phyloP scores from a whole-genome alignment of 2,888 invertebrate species.

The Drosophila neotestacea region DNA sequence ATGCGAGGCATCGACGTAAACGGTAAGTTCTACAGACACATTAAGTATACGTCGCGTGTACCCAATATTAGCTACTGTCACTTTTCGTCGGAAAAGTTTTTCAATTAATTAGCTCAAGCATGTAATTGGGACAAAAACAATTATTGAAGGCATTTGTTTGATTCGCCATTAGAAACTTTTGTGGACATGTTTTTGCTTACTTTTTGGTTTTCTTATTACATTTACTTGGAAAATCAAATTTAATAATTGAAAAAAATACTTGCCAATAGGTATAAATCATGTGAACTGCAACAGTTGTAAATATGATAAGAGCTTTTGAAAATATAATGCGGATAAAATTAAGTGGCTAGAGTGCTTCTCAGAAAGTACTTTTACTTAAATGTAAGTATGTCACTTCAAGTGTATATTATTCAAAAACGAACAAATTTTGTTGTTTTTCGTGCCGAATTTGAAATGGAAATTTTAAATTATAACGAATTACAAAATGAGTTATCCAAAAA shows the following conservation, averaged over 20 bases:
- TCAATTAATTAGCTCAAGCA: constrained; percentile 49
- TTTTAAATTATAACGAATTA: not conserved
- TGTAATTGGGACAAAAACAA: constrained; percentile 37
- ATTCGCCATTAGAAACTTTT: constrained; percentile 25
- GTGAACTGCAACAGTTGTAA: constrained; percentile 22
- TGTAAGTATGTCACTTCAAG: not conserved
- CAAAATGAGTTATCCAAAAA: constrained; percentile 52
- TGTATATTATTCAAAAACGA: no score
- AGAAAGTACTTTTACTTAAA: not conserved
- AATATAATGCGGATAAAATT: not conserved
- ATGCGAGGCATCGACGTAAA: constrained; percentile 63
- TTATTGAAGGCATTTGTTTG: not conserved
- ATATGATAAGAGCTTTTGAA: not conserved
- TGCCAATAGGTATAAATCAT: not conserved
- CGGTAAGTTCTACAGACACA: constrained; percentile 65
- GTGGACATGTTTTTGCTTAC: not conserved
- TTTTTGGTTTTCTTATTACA: not conserved
- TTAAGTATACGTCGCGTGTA: constrained; percentile 52
- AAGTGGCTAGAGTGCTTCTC: no score
- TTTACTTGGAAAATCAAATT: not conserved
- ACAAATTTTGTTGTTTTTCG: not conserved
- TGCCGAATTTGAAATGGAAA: not conserved
- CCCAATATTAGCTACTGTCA: constrained; percentile 1
- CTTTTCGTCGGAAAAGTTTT: constrained; percentile 33
- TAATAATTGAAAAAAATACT: not conserved